A percentile compares a stretch with the other conserved stretches of the same genome.
These are phyloP conservation scores for Lates japonicus DNA, from an alignment of 2,797 vertebrate species.

Conservation along the genomic window DNA sequence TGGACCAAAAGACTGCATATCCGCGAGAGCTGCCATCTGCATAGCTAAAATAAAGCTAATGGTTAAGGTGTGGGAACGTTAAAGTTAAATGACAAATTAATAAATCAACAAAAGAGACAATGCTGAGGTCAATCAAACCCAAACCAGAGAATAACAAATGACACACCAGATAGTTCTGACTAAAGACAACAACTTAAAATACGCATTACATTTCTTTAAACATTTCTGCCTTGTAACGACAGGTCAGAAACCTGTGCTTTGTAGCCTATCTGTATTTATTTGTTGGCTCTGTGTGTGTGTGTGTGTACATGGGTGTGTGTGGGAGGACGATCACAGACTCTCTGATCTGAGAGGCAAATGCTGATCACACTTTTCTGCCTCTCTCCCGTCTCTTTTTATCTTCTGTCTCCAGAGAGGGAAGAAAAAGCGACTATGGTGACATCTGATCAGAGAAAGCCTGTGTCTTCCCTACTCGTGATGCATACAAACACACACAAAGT, in stretches of 20 bases:
- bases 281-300: neutral
- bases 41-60: neutral
- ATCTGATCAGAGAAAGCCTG: slow-evolving; percentile 37
- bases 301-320: neutral
- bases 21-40: no score
- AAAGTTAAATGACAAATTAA: neutral
- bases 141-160: neutral
- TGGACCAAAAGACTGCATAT: neutral
- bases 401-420: slow-evolving; percentile 32
- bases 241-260: no score
- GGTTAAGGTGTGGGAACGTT: no score
- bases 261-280: neutral
- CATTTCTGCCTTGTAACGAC: no score
- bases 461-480: slow-evolving; percentile 34
- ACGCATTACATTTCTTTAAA: no score
- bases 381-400: slow-evolving; percentile 36
- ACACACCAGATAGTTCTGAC: no score
- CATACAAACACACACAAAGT: slow-evolving; percentile 30
- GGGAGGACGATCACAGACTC: slow-evolving; percentile 26
- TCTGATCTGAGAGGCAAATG: slow-evolving; percentile 52
- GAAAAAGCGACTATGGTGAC: slow-evolving; percentile 31
- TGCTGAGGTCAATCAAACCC: no score
- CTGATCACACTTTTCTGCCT: slow-evolving; percentile 31
- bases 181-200: no score
- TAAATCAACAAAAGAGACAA: neutral